phyloP scores from a whole-genome alignment of 2,113 vertebrate species.

The Cheilinus undulatus region DNA sequence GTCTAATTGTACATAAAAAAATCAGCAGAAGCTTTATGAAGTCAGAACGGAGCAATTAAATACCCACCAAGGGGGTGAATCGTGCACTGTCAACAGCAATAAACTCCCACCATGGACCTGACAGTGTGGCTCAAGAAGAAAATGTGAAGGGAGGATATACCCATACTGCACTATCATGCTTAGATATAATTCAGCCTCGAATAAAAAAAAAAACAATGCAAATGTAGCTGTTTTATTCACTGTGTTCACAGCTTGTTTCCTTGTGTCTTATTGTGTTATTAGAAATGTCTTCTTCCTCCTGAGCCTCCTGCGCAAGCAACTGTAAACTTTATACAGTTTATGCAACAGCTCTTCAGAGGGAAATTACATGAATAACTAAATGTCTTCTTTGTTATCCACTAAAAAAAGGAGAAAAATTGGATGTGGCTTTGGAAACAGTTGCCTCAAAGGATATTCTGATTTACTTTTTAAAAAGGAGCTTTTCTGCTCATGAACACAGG shows the following conservation, averaged over 20 bases:
- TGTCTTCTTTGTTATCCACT: constrained; percentile 17
- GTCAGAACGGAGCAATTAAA: constrained; percentile 64
- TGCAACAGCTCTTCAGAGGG: constrained; percentile 13
- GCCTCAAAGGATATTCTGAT: constrained; percentile 19
- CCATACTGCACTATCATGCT: constrained; percentile 23
- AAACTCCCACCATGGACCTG: constrained; percentile 46
- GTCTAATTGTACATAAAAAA: constrained; percentile 39
- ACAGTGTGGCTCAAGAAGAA: constrained; percentile 34
- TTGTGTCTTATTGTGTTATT: constrained; percentile 27
- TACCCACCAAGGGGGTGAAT: constrained; percentile 43
- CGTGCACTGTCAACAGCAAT: constrained; percentile 60
- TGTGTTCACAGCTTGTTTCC: constrained; percentile 29
- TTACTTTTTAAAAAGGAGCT: neutral
- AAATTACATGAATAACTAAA: constrained; percentile 21
- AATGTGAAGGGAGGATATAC: constrained; percentile 29
- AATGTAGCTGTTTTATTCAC: constrained; percentile 37
- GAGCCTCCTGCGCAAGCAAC: constrained; percentile 18
- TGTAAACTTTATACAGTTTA: constrained; percentile 36
- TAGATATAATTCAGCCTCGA: constrained; percentile 20
- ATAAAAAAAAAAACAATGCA: constrained; percentile 29
- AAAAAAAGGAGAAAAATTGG: constrained; percentile 13
- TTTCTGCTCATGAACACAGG: neutral
- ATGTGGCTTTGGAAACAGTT: constrained; percentile 13
- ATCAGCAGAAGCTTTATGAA: constrained; percentile 46
- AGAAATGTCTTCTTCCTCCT: constrained; percentile 27